A percentile compares a stretch with the other conserved stretches of the same genome.
Conservation (phyloP, 2,797 vertebrate genomes). For the Myotis pilosus region DNA sequence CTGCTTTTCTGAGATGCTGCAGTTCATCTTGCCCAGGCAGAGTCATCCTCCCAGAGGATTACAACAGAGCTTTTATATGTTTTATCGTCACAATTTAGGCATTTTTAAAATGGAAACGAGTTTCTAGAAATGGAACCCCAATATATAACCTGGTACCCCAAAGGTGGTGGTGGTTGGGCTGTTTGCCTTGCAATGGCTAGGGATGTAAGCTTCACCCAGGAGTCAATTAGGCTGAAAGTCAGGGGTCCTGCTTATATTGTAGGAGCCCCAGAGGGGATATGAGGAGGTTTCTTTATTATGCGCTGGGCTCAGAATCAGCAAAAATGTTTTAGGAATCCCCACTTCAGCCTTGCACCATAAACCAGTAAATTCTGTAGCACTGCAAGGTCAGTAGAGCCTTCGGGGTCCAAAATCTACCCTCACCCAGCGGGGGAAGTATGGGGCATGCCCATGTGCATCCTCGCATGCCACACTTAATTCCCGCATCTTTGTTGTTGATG, state of each 20-base stretch:
- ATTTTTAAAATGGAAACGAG: background rate
- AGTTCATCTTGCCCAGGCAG: background rate
- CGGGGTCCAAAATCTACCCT: background rate
- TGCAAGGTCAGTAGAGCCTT: background rate
- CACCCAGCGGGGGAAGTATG: background rate
- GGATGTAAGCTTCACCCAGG: background rate
- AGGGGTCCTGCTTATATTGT: background rate
- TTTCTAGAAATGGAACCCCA: background rate
- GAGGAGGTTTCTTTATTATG: background rate
- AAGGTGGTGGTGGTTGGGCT: background rate
- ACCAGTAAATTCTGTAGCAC: background rate
- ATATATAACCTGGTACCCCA: background rate
- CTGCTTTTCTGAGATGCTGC: background rate
- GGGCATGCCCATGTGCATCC: background rate
- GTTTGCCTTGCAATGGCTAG: background rate
- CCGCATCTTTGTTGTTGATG: conserved; percentile 8
- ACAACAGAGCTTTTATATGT: background rate
- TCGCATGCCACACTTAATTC: background rate
- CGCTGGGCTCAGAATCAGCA: background rate
- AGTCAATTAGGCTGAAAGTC: background rate
- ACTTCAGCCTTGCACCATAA: background rate
- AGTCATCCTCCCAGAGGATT: background rate
- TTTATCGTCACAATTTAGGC: background rate
- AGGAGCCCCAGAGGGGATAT: background rate
- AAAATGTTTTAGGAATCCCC: background rate